phyloP scores from a whole-genome alignment of 1,140 invertebrate genomes.

The Drosophila pseudoananassae region DNA sequence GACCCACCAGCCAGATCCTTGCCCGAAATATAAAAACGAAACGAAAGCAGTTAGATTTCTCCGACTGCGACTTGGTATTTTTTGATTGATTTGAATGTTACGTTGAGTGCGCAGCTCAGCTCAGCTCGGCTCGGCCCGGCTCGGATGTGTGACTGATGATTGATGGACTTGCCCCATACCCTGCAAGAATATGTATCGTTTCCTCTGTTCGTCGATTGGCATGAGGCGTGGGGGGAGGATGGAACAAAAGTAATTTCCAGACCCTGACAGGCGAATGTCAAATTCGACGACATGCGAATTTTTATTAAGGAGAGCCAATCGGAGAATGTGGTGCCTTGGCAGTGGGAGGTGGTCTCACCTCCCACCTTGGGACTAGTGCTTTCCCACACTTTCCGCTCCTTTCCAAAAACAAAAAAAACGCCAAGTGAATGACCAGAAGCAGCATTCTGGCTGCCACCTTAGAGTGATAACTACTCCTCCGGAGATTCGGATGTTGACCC shows the following conservation, averaged over 20 bases:
- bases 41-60: slow-evolving; percentile 61
- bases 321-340: not conserved
- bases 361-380: too few relatives aligned
- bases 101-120: slow-evolving; percentile 70
- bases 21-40: slow-evolving; percentile 6
- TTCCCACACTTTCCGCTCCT: slow-evolving; percentile 10
- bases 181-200: slow-evolving; percentile 6
- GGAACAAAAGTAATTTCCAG: slow-evolving; percentile 72
- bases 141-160: slow-evolving; percentile 77
- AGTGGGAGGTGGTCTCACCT: too few relatives aligned
- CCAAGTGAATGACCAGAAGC: slow-evolving; percentile 12
- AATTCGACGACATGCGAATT: slow-evolving; percentile 79
- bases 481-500: slow-evolving; percentile 32
- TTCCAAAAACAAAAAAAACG: not conserved
- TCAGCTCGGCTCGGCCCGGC: slow-evolving; percentile 31
- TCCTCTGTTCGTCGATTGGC: not conserved
- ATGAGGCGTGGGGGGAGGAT: slow-evolving; percentile 7
- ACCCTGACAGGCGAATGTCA: slow-evolving; percentile 72
- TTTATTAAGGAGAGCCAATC: slow-evolving; percentile 63
- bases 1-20: not conserved
- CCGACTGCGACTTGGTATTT: slow-evolving; percentile 54
- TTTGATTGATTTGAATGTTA: slow-evolving; percentile 83
- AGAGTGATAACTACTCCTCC: slow-evolving; percentile 3
- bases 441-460: slow-evolving; percentile 3
- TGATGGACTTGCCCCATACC: slow-evolving; percentile 72